Base-by-base conservation (phyloP, 1,140 invertebrate genomes). In the Sitophilus oryzae region DNA sequence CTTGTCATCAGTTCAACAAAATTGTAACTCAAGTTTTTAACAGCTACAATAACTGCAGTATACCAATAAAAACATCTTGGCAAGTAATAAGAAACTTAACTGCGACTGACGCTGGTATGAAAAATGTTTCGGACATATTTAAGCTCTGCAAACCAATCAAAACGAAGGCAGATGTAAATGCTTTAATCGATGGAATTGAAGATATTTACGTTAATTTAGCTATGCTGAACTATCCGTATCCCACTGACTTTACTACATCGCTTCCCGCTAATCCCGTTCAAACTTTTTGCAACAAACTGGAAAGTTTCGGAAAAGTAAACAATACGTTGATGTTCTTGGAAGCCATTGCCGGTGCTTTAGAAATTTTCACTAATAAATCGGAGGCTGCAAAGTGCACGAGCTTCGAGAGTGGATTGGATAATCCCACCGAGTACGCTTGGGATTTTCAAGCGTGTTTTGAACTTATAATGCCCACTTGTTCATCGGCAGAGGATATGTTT, bases 151-250 rank as follows among this genome's bases (percentile, higher is more conserved):
- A 77, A 21, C 76, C 80, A 0, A 60, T 93, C 2, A 82, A 80
- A 48, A 80, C 70, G 19, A 41, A 65, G 0, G 69, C 75, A 0
- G 76, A 88, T 58, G 70, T 84, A 1, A 60, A 75, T 1, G 53
- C 44, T 1, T 69, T 90, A 1, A 79, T 76, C 1, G 73, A 82
- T 19, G 86, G 79, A 70, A 65, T 89, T 0, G 63, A 71, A 19
- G 78, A 86, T 42, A 76, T 90, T 35, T 94, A 86, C 67, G 78
- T 78, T 5, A 85, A 85, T 65, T 65, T 96, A 40, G 90, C 92
- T 0, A 96, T 96, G 93, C 82, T 88, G 0, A 86, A 98, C 73
- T 97, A 97, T 75, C 93, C 93, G 0, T 96, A 95, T 72, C 74
- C 83, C 2, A 79, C 85, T 0, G 79, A 82, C 62, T 98, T 96